Evolutionary conservation across 2,888 invertebrate genomes (phyloP).

Genomic region (Cheilosia soror): DNA sequence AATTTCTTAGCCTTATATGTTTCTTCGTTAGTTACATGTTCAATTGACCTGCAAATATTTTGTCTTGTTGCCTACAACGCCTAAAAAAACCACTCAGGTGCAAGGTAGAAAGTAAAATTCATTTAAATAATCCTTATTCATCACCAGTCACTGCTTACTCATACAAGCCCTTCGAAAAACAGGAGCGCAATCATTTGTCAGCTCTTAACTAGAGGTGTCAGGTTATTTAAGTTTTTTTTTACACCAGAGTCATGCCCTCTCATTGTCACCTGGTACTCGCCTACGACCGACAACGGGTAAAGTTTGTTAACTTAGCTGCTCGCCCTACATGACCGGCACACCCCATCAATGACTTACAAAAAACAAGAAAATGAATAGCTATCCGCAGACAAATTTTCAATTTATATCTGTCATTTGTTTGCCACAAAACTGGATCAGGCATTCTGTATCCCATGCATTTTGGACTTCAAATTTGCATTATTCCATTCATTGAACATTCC

Average conservation of each 20-base stretch:
- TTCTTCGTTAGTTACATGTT: too few relatives aligned
- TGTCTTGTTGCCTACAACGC: not conserved
- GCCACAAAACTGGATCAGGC: not conserved
- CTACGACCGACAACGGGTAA: not conserved
- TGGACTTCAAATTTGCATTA: not conserved
- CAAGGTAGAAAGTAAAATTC: not conserved
- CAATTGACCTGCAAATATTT: too few relatives aligned
- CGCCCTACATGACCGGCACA: too few relatives aligned
- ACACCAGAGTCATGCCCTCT: not conserved
- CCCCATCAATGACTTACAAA: too few relatives aligned
- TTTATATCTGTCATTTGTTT: not conserved
- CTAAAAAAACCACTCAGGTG: not conserved
- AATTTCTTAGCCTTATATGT: too few relatives aligned
- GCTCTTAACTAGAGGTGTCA: not conserved
- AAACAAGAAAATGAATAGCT: too few relatives aligned
- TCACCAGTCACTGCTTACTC: not conserved
- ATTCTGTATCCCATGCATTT: not conserved
- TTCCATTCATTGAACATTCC: not conserved
- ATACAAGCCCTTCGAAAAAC: not conserved
- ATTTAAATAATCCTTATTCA: not conserved
- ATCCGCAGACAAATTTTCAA: not conserved
- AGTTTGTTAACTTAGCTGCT: not conserved
- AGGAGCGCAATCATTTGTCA: not conserved
- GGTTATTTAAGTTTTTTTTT: not conserved
- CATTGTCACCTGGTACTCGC: not conserved